Percentiles rank a stretch among this genome's conserved stretches.
These are phyloP conservation scores for Coleophora deauratella DNA, from an alignment of 2,888 invertebrate genomes.

Conservation along the genomic window DNA sequence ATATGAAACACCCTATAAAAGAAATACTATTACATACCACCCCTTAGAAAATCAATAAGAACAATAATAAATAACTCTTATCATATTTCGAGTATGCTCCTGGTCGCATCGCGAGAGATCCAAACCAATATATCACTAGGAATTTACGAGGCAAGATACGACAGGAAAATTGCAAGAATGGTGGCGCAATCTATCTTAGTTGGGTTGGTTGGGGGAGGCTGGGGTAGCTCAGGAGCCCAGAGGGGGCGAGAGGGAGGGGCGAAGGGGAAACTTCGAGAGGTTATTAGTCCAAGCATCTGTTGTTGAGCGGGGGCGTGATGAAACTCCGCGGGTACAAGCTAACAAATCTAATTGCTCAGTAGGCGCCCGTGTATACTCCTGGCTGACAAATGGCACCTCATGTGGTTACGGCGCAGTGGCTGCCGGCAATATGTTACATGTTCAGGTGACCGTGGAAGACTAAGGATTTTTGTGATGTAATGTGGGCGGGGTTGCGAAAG, in stretches of 20 bases:
- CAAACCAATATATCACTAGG: conserved; percentile 85
- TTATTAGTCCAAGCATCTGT: conserved; percentile 77
- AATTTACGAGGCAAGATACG: conserved; percentile 93
- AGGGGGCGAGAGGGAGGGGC: conserved; percentile 51
- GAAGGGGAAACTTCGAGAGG: conserved; percentile 73
- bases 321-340: conserved; percentile 71
- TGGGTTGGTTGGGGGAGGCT: conserved; percentile 73
- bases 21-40: conserved; percentile 37
- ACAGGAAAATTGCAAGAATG: conserved; percentile 96
- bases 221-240: conserved; percentile 44
- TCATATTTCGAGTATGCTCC: conserved; percentile 75
- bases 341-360: conserved; percentile 75
- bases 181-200: conserved; percentile 92
- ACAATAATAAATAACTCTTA: conserved; percentile 75
- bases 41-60: conserved; percentile 72
- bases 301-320: conserved; percentile 74
- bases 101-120: conserved; percentile 74
- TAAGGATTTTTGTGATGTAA: conserved; percentile 26
- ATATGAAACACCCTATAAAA: conserved; percentile 39
- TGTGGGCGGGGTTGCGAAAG: conserved; percentile 3
- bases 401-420: conserved; percentile 43
- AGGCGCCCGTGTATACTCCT: conserved; percentile 61
- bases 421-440: conserved; percentile 51
- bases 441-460: conserved; percentile 52
- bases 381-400: conserved; percentile 63